Percentiles rank a stretch among this genome's conserved stretches.
Conservation (phyloP, 2,888 invertebrate genomes). For the Mayetiola destructor region DNA sequence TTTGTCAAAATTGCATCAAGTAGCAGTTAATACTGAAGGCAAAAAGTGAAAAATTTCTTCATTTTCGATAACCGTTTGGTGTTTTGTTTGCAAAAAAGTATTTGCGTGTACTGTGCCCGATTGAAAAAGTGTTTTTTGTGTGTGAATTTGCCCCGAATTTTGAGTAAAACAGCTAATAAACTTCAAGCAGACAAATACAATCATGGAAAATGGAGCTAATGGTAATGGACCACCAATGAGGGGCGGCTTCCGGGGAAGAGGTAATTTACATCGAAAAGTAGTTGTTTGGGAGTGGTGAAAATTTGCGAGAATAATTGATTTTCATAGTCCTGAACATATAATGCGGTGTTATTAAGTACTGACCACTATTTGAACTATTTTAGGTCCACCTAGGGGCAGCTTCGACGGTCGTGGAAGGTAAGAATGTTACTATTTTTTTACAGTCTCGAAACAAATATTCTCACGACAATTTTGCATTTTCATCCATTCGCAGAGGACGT, state of each 20-base stretch:
- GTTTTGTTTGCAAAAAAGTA: no score
- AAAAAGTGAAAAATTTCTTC: no score
- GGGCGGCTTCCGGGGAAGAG: neutral
- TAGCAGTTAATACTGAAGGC: no score
- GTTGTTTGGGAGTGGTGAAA: no score
- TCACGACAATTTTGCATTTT: neutral
- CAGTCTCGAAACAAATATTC: neutral
- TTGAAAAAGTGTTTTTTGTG: no score
- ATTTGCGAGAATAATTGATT: neutral
- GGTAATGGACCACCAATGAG: neutral
- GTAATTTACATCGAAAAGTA: no score
- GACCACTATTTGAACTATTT: no score
- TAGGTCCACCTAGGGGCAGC: neutral
- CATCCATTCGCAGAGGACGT: neutral
- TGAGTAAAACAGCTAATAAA: neutral
- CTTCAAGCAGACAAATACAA: no score
- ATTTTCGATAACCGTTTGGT: no score
- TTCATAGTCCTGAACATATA: neutral
- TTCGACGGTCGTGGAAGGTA: slow-evolving; percentile 6
- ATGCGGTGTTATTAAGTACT: neutral
- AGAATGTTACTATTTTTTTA: neutral
- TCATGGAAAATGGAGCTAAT: slow-evolving; percentile 2
- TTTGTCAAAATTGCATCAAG: no score
- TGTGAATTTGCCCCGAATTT: no score
- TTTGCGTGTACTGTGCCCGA: no score